These are phyloP conservation scores for Wasmannia auropunctata DNA, from an alignment of 1,140 invertebrate genomes.

Conservation along the genomic window DNA sequence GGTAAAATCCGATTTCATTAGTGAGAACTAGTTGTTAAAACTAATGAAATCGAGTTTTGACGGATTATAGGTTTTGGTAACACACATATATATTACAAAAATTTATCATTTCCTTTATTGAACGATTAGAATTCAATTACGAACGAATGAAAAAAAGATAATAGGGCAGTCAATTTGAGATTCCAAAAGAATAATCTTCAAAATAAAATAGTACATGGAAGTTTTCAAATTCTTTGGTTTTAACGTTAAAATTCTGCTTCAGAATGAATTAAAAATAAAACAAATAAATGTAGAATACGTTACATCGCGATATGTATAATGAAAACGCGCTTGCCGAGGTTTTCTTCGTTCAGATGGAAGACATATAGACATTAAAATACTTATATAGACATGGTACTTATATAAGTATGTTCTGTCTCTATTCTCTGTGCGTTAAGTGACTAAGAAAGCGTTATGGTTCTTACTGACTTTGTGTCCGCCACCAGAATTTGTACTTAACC, in stretches of 20 bases:
- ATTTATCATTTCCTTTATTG: conserved; percentile 49
- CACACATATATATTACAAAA: conserved; percentile 1
- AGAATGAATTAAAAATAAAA: conserved; percentile 48
- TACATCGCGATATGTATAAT: conserved; percentile 38
- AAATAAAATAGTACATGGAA: neutral
- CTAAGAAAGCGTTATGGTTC: conserved; percentile 90
- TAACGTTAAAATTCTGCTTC: neutral
- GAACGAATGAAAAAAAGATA: neutral
- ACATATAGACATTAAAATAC: conserved; percentile 45
- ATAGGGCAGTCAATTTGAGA: neutral
- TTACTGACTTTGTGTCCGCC: conserved; percentile 97
- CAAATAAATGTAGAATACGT: conserved; percentile 44
- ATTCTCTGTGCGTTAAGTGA: conserved; percentile 82
- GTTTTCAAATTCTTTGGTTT: conserved; percentile 52
- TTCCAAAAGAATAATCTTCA: too few species aligned
- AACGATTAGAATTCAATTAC: neutral
- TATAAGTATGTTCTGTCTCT: conserved; percentile 73
- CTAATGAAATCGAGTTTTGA: too few species aligned
- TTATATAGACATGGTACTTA: conserved; percentile 70
- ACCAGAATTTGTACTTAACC: conserved; percentile 90
- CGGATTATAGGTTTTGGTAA: too few species aligned
- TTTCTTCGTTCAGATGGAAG: conserved; percentile 59
- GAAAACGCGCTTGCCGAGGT: conserved; percentile 65
- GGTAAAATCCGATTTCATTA: too few species aligned
- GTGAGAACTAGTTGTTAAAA: too few species aligned